Evolutionary conservation across 2,888 invertebrate species (phyloP), one percentile per base, ranked within the genome.

Genomic region (Diabrotica balteata): DNA sequence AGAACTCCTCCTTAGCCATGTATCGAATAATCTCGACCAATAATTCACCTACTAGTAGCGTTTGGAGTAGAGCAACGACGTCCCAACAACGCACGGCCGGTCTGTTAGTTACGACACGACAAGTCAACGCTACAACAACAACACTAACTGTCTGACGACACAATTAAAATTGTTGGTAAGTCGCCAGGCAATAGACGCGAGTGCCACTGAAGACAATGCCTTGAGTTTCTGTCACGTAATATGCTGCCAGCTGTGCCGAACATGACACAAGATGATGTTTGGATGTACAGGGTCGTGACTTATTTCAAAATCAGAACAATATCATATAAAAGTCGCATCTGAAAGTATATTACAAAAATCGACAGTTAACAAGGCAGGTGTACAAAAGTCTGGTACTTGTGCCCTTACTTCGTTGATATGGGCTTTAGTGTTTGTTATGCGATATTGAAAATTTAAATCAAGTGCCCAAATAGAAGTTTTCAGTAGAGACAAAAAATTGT

Each of bases 131-230:
- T 46, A 59, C 59, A 59, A 59, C 50, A 42, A 59, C 60, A 10
- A 11, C 68, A 69, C 32, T 32, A 32, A 32, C 32, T 32, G 32
- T 32, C 32, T 32, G 32, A 32, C 69, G 73, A 71, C 72, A 73
- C 73, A 68, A 68, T 71, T 63, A 63, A 70, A 75, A 75, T 75
- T 67, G 73, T 75, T 75, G 75, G 72, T 69, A 71, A 67, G 63
- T 70, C 71, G 76, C 74, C 74, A 75, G 51, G 55, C 32, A 4
- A 32, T 32, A 32, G 32, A 32, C 4, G 32, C 45, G 68, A 68
- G 69, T 69, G 65, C 63, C 59, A 66, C 42, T 55, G 68, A 59
- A 59, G 73, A 77, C 75, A 76, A 75, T 75, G 72, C 73, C 71
- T 63, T 55, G 53, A 32, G 32, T 32, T 32, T 32, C 32, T 32